These are phyloP conservation scores for Drosophila yooni DNA, from an alignment of 2,888 invertebrate species.

Conservation along the genomic window DNA sequence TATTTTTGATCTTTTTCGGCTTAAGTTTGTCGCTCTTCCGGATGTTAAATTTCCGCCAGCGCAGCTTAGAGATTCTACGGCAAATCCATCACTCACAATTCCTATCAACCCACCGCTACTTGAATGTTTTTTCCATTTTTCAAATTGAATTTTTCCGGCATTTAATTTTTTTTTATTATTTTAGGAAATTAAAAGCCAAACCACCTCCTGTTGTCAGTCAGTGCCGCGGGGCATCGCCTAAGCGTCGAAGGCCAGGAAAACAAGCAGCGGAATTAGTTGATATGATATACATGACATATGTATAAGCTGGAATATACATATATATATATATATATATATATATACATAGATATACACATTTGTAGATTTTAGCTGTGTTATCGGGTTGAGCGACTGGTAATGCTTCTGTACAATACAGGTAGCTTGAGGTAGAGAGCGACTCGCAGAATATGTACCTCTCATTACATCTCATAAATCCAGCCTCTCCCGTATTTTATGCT, in stretches of 20 bases:
- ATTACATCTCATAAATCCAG: constrained; percentile 31
- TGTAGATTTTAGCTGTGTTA: constrained; percentile 19
- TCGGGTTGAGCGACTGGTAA: constrained; percentile 9
- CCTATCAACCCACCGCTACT: neutral
- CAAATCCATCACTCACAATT: constrained; percentile 54
- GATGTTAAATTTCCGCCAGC: constrained; percentile 61
- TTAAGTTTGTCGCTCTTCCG: constrained; percentile 37
- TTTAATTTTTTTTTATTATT: constrained; percentile 65
- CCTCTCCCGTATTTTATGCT: constrained; percentile 9
- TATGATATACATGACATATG: constrained; percentile 31
- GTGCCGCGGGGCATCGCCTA: constrained; percentile 18
- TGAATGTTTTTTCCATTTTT: constrained; percentile 48
- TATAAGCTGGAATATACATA: neutral
- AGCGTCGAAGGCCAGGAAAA: constrained; percentile 10
- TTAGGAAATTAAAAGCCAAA: constrained; percentile 57
- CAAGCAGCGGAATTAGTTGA: constrained; percentile 48
- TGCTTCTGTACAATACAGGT: neutral
- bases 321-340: too few relatives aligned
- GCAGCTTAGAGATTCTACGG: constrained; percentile 15
- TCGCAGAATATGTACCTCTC: constrained; percentile 1
- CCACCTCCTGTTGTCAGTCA: constrained; percentile 32
- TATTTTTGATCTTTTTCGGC: neutral
- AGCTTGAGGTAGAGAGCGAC: constrained; percentile 11
- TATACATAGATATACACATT: constrained; percentile 2
- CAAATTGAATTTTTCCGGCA: constrained; percentile 63